Base-by-base conservation (phyloP, 2,113 vertebrate genomes). In the Heterochromis multidens region DNA sequence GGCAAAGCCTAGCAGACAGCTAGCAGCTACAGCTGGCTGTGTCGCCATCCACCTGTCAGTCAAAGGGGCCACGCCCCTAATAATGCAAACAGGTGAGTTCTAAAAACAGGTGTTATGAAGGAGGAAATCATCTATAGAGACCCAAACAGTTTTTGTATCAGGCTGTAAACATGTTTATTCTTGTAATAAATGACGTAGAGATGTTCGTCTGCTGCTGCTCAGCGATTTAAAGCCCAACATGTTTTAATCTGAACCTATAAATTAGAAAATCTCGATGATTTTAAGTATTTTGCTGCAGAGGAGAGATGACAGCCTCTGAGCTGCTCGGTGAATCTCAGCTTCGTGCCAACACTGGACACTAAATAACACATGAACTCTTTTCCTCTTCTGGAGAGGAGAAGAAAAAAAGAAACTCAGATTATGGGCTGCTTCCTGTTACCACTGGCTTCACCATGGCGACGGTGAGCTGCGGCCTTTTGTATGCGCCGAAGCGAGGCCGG, bases 391-490 rank as follows among this genome's bases (percentile, higher is more conserved):
- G 1, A 13, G 60, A 79, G 49, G 16, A 90, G 72, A 49, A 61
- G 78, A 81, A 31, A 54, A 86, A 83, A 56, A 83, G 49, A 81
- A 54, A 27, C 79, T 85, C n/a, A 79, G 84, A 92, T 92, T 87
- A 88, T 85, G 84, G 79, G 92, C 87, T 91, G 89, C 82, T 94
- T 94, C 92, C 89, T 92, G 93, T 94, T 85, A 86, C 84, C 86
- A 54, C 76, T 70, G 85, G 77, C 83, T 86, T 92, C 91, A 82
- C 94, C 93, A 93, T 94, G 92, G 85, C 43, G 37, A 93, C 91
- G 35, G 46, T 7, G 92, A 81, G 72, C 84, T 1, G 14, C 6
- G 11, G 65, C 61, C 91, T 88, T 74, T 93, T 90, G 88, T 91
- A 72, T 84, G 81, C 16, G 40, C 58, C 21, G 67, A 37, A 87